Base-by-base conservation (phyloP, 1,140 invertebrate species). In the Drosophila carrolli region DNA sequence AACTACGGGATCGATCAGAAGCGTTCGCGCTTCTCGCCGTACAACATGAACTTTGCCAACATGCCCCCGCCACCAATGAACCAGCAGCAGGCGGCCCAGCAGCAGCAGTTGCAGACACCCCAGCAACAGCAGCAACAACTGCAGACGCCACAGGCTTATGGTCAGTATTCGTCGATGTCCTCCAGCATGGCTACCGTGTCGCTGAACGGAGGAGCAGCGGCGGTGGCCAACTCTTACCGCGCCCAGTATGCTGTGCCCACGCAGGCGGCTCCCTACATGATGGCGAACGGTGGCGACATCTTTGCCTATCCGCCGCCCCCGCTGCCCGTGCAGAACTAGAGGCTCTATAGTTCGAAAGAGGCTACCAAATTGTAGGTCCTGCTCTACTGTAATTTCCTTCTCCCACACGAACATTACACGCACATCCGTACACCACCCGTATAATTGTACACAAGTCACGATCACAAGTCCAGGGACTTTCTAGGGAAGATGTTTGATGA, bases 271-370 rank as follows among this genome's bases (percentile, higher is more conserved):
- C 80, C 88, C 56, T 84, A 90, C 27, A 79, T 90, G 80, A 90
- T 90, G 80, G 61, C 76, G 16, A 74, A 79, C 43, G 38, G 76
- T 2, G 68, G 74, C 19, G 77, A 80, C 48, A 83, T 89, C 53
- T 90, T 74, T 65, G 86, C 86, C 23, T 90, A 90, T 54, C 91
- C 90, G 44, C 91, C 91, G 60, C 91, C 91, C 16, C 91, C 91
- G 65, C 79, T 92, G 74, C 91, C 91, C 54, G 91, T 91, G 71
- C 85, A 92, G 67, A 92, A 92, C 62, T 92, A 84, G 65, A 77
- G 66, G 73, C 63, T 59, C 35, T 66, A 29, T 29, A 44, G 54
- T 51, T 75, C 58, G 56, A 62, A 54, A 83, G 63, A 86, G 56
- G 79, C 59, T 88, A 81, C 76, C 63, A 67, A 58, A 77, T 60